These are phyloP conservation scores for Andrena hattorfiana DNA, from an alignment of 2,888 invertebrate genomes.

Conservation along the genomic window DNA sequence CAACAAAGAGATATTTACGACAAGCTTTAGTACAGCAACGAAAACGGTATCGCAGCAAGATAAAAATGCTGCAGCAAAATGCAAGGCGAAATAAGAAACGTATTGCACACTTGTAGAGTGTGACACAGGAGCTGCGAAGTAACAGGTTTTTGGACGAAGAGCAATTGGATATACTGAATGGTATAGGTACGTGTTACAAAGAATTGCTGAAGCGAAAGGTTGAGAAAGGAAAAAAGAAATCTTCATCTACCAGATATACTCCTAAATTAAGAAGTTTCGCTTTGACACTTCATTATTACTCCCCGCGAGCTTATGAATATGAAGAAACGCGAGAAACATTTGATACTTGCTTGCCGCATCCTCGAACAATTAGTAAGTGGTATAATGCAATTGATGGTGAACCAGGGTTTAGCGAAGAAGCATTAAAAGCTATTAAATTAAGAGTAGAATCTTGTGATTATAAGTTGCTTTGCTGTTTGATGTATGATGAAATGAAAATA, in stretches of 20 bases:
- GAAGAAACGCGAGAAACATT: no score
- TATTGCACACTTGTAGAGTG: no score
- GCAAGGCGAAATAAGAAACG: no score
- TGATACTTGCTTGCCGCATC: no score
- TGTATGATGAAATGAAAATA: constrained; percentile 5
- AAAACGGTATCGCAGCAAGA: no score
- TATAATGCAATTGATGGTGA: background rate
- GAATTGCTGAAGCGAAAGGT: background rate
- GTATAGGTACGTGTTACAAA: background rate
- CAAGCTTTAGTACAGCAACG: no score
- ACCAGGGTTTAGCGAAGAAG: background rate
- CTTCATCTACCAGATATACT: background rate
- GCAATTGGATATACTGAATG: background rate
- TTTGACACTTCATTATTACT: no score
- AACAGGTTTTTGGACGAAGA: background rate
- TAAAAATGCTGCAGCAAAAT: no score
- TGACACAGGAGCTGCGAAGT: background rate
- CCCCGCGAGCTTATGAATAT: no score
- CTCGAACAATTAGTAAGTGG: background rate
- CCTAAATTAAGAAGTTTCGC: background rate
- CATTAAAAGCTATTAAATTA: constrained; percentile 3
- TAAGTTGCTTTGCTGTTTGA: background rate
- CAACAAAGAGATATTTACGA: background rate
- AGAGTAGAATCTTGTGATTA: constrained; percentile 6
- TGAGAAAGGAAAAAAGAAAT: constrained; percentile 1